phyloP scores from a whole-genome alignment of 2,888 invertebrate species.

The Podotricha telesiphe region DNA sequence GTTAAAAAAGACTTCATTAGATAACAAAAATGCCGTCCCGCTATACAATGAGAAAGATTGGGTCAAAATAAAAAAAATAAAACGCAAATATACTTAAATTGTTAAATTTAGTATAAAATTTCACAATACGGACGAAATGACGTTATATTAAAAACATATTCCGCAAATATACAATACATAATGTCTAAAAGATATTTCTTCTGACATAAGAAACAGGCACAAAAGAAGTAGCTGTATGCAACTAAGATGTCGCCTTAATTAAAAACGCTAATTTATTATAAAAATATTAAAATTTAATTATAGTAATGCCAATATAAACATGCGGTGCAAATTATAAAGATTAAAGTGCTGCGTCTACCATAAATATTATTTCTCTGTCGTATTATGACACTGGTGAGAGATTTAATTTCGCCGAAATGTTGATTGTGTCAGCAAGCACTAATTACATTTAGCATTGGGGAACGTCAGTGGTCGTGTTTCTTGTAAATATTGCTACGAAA shows the following conservation, averaged over 20 bases:
- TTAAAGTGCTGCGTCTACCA: constrained; percentile 36
- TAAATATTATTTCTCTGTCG: constrained; percentile 38
- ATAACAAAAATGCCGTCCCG: too few relatives aligned
- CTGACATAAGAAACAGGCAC: too few relatives aligned
- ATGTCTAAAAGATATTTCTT: too few relatives aligned
- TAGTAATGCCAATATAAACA: constrained; percentile 33
- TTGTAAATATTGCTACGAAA: constrained; percentile 58
- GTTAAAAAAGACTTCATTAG: too few relatives aligned
- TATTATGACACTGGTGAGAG: constrained; percentile 34
- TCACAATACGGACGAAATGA: too few relatives aligned
- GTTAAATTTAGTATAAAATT: too few relatives aligned
- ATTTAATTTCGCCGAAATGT: constrained; percentile 43
- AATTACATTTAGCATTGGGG: constrained; percentile 43
- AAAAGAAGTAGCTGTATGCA: too few relatives aligned
- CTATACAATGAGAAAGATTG: too few relatives aligned
- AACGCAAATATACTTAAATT: too few relatives aligned
- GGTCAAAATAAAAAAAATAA: too few relatives aligned
- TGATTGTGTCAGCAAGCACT: constrained; percentile 45
- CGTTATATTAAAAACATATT: too few relatives aligned
- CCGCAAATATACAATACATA: too few relatives aligned
- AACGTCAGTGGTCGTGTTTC: constrained; percentile 45
- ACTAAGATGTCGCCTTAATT: neutral
- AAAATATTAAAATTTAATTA: constrained; percentile 30
- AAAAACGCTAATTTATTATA: neutral
- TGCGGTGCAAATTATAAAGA: constrained; percentile 35